Conservation (phyloP, 2,797 vertebrate species). For the Sciaenops ocellatus region DNA sequence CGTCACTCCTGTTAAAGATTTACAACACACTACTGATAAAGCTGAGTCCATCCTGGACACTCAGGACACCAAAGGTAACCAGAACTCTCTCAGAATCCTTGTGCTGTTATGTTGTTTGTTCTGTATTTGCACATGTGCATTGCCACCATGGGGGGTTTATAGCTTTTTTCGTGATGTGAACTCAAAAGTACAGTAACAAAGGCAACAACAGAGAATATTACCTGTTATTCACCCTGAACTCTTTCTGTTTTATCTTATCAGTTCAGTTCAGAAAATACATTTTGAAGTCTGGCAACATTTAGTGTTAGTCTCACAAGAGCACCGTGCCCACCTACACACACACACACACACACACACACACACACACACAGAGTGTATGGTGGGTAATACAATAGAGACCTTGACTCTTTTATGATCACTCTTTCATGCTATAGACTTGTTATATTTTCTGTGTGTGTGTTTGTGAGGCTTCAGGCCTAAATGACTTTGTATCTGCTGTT, state of each 20-base stretch:
- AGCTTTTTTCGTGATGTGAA: background rate
- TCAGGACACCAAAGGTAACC: too few species aligned
- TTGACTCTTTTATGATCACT: background rate
- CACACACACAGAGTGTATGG: background rate
- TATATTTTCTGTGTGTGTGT: background rate
- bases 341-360: background rate
- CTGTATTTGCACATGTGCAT: background rate
- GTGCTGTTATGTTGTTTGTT: background rate
- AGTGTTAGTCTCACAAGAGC: background rate
- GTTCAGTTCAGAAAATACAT: background rate
- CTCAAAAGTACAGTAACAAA: background rate
- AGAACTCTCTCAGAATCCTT: background rate
- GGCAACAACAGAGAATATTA: background rate
- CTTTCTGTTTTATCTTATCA: background rate
- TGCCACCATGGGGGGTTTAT: background rate
- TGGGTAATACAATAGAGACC: background rate
- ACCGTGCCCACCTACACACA: background rate
- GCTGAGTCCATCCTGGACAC: background rate
- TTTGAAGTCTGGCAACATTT: background rate
- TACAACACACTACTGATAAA: too few species aligned
- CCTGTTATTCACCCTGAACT: background rate
- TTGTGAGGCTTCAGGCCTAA: background rate
- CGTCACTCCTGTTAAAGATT: too few species aligned
- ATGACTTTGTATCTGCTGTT: background rate
- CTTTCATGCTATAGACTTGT: constrained; percentile 4